phyloP scores from a whole-genome alignment of 1,140 invertebrate genomes.

The Leptopilina boulardi region DNA sequence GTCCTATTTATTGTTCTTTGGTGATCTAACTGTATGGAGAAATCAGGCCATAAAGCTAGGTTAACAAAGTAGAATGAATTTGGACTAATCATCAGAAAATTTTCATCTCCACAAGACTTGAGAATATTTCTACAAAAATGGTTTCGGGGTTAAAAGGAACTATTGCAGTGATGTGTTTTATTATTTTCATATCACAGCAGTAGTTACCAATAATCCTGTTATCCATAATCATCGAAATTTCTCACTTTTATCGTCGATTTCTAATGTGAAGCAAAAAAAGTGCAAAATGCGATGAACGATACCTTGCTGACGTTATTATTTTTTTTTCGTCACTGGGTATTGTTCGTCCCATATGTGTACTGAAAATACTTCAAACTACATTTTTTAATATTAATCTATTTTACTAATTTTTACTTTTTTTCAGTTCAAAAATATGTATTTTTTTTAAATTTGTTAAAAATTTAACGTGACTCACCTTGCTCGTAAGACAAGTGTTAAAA shows the following conservation, averaged over 20 bases:
- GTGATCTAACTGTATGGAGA: constrained; percentile 80
- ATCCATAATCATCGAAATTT: constrained; percentile 36
- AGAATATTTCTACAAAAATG: constrained; percentile 27
- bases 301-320: constrained; percentile 68
- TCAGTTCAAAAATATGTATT: background rate
- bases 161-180: constrained; percentile 74
- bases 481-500: constrained; percentile 91
- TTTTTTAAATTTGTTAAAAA: background rate
- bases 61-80: constrained; percentile 76
- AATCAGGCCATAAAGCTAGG: constrained; percentile 80
- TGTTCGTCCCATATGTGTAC: constrained; percentile 76
- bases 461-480: constrained; percentile 82
- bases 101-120: background rate
- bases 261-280: constrained; percentile 27
- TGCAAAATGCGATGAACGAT: constrained; percentile 74
- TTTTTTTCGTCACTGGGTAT: constrained; percentile 78
- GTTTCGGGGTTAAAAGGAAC: constrained; percentile 70
- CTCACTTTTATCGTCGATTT: background rate
- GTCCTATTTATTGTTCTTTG: constrained; percentile 76
- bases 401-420: background rate
- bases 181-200: constrained; percentile 77
- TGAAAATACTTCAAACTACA: background rate
- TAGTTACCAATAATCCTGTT: constrained; percentile 75
- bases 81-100: constrained; percentile 56
- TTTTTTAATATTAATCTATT: background rate